phyloP scores from a whole-genome alignment of 2,113 vertebrate species.

The Aplodontia rufa region DNA sequence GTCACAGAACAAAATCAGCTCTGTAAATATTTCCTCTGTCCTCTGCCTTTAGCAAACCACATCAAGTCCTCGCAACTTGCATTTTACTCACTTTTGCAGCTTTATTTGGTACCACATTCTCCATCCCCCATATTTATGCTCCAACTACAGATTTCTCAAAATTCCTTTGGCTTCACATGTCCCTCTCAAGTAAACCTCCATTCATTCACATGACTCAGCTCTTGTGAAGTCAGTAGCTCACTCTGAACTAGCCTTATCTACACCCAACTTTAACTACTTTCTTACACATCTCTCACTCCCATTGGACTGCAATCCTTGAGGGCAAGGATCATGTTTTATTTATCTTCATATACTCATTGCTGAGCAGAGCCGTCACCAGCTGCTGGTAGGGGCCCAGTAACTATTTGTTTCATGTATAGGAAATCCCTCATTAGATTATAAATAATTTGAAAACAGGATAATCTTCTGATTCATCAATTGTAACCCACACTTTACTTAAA shows the following conservation, averaged over 20 bases:
- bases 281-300: neutral
- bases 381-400: neutral
- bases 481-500: neutral
- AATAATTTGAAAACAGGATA: neutral
- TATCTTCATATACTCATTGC: neutral
- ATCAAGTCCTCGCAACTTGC: neutral
- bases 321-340: neutral
- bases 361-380: neutral
- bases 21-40: neutral
- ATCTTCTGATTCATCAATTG: neutral
- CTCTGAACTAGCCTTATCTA: neutral
- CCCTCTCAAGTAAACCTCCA: neutral
- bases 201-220: neutral
- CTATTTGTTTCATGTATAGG: neutral
- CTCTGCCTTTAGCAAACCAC: neutral
- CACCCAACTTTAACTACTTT: neutral
- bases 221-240: neutral
- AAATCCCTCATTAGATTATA: conserved; percentile 7
- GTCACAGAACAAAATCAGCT: neutral
- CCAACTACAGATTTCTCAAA: neutral
- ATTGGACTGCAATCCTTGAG: conserved; percentile 2
- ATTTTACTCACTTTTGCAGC: neutral
- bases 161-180: neutral
- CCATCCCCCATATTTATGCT: neutral
- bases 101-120: neutral